A percentile compares a stretch with the other conserved stretches of the same genome.
phyloP scores from a whole-genome alignment of 2,113 vertebrate genomes.

The Desmodus rotundus region DNA sequence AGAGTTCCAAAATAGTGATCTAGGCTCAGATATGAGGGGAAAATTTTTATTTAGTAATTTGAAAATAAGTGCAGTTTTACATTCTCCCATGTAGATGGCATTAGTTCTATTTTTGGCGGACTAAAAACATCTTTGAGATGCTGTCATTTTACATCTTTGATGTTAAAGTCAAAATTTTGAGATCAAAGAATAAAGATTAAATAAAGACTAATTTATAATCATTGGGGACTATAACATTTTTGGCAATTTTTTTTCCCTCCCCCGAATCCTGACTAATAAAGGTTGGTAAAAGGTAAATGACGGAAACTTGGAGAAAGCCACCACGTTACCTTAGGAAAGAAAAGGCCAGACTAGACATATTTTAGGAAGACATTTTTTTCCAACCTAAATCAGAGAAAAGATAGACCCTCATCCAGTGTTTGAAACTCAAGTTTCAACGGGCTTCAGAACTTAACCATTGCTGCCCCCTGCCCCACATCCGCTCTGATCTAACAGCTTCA shows the following conservation, averaged over 20 bases:
- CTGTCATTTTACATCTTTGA: not conserved
- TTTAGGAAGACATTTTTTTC: not conserved
- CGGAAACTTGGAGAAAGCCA: not conserved
- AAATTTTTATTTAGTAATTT: not conserved
- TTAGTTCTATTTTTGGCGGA: not conserved
- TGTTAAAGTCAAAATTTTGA: not conserved
- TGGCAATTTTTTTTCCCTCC: not conserved
- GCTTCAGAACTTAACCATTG: not conserved
- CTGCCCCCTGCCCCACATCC: not conserved
- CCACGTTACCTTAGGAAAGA: not conserved
- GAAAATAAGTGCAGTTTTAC: conserved; percentile 1
- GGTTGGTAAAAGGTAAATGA: not conserved
- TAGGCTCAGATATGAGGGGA: not conserved
- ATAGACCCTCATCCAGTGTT: not conserved
- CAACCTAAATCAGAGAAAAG: not conserved
- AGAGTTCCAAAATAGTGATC: not conserved
- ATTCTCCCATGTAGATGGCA: not conserved
- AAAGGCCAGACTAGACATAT: not conserved
- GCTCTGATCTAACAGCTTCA: not conserved
- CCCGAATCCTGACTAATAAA: not conserved
- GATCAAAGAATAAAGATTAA: not conserved
- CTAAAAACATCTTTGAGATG: not conserved
- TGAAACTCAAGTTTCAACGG: not conserved
- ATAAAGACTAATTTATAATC: not conserved
- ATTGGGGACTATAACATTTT: not conserved